phyloP scores from a whole-genome alignment of 2,113 vertebrate genomes.

The Ciconia maguari region DNA sequence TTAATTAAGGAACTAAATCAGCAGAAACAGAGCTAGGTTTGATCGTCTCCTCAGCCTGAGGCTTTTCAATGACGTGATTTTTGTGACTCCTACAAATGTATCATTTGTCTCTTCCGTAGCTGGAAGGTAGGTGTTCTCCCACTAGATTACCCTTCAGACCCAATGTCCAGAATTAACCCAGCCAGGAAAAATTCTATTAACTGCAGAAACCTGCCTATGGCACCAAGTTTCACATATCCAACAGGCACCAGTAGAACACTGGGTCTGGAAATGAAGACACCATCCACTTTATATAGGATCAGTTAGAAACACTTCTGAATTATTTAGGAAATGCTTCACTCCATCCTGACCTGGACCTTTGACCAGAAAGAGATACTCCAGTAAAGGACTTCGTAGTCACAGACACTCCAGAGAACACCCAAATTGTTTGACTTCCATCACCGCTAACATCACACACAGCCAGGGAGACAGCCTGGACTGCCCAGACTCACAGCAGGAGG shows the following conservation, averaged over 20 bases:
- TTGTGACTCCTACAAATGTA: neutral
- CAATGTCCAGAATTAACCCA: neutral
- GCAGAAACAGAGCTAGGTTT: neutral
- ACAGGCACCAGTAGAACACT: neutral
- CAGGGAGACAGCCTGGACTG: neutral
- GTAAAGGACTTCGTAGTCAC: neutral
- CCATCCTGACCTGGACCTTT: neutral
- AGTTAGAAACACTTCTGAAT: neutral
- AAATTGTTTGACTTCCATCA: neutral
- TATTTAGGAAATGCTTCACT: neutral
- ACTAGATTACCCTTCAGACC: neutral
- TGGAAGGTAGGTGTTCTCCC: neutral
- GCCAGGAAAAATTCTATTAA: neutral
- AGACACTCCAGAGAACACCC: neutral
- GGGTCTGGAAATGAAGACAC: neutral
- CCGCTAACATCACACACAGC: neutral
- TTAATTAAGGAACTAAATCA: neutral
- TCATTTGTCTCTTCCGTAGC: neutral
- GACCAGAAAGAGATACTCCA: neutral
- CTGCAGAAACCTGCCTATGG: neutral
- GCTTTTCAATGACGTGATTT: neutral
- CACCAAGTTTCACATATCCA: neutral
- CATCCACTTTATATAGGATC: neutral
- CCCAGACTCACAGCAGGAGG: neutral
- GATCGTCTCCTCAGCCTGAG: neutral